Conservation (phyloP, 1,140 invertebrate species). For the Campoletis sonorensis region DNA sequence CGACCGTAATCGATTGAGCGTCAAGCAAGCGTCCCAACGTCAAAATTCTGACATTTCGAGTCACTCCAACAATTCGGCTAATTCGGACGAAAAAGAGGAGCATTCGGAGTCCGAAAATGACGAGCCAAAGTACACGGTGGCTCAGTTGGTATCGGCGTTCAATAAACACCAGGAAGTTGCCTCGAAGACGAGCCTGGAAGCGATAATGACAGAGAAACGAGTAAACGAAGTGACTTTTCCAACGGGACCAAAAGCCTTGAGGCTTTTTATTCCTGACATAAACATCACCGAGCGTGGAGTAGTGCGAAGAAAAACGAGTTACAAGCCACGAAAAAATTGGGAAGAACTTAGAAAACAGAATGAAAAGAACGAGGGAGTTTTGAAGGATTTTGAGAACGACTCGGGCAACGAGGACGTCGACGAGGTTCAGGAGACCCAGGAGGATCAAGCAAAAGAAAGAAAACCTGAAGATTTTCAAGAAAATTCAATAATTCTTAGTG, state of each 20-base stretch:
- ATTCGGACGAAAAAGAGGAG: slow-evolving; percentile 71
- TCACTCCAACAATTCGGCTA: slow-evolving; percentile 68
- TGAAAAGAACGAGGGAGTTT: slow-evolving; percentile 72
- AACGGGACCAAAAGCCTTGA: slow-evolving; percentile 76
- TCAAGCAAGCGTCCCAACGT: slow-evolving; percentile 63
- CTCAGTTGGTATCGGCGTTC: slow-evolving; percentile 77
- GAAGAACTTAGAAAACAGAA: slow-evolving; percentile 72
- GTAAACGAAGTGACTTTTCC: slow-evolving; percentile 75
- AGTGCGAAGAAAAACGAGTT: slow-evolving; percentile 74
- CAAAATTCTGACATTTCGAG: slow-evolving; percentile 71
- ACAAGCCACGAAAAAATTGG: slow-evolving; percentile 74
- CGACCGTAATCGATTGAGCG: slow-evolving; percentile 40
- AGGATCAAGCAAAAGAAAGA: background rate
- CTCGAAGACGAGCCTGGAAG: slow-evolving; percentile 74
- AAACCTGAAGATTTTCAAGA: background rate
- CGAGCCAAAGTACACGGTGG: slow-evolving; percentile 77
- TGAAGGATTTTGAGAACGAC: slow-evolving; percentile 67
- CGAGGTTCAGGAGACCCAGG: slow-evolving; percentile 37
- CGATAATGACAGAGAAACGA: slow-evolving; percentile 74
- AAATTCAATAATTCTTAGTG: background rate
- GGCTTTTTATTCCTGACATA: slow-evolving; percentile 77
- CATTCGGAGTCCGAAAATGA: slow-evolving; percentile 74
- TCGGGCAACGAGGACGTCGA: slow-evolving; percentile 70
- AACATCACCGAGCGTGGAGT: slow-evolving; percentile 75
- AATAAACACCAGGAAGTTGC: slow-evolving; percentile 78